phyloP scores from a whole-genome alignment of 2,888 invertebrate species.

The Tholera decimalis region DNA sequence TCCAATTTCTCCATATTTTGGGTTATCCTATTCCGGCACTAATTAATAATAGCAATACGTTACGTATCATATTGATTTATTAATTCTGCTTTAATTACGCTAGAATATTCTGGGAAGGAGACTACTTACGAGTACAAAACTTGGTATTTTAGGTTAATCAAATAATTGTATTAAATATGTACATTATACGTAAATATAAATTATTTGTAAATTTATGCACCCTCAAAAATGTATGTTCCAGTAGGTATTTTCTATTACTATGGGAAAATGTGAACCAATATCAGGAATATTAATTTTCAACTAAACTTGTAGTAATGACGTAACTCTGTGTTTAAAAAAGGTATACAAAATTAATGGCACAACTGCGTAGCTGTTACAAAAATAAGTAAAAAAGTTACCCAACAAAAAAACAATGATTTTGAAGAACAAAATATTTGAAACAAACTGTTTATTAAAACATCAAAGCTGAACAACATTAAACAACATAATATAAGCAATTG shows the following conservation, averaged over 20 bases:
- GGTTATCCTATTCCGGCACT: slow-evolving; percentile 12
- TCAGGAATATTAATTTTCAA: no score
- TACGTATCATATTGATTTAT: slow-evolving; percentile 9
- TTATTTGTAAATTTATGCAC: no score
- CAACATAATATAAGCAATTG: background rate
- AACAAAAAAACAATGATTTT: no score
- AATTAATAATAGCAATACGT: slow-evolving; percentile 23
- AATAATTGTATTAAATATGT: no score
- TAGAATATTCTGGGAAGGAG: background rate
- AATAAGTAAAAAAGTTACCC: background rate
- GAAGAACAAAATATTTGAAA: background rate
- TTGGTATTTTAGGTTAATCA: background rate
- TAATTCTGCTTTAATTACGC: background rate
- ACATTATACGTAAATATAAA: no score
- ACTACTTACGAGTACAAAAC: background rate
- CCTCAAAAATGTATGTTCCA: no score
- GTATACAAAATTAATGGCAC: no score
- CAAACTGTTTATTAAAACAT: background rate
- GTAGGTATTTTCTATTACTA: no score
- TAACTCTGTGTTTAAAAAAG: no score
- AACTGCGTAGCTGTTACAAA: no score
- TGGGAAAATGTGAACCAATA: no score
- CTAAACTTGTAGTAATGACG: no score
- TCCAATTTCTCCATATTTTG: slow-evolving; percentile 24
- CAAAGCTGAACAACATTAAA: background rate